Percentiles rank a stretch among this genome's conserved stretches.
phyloP scores from a whole-genome alignment of 2,113 vertebrate genomes.

The Emydocephalus ijimae region DNA sequence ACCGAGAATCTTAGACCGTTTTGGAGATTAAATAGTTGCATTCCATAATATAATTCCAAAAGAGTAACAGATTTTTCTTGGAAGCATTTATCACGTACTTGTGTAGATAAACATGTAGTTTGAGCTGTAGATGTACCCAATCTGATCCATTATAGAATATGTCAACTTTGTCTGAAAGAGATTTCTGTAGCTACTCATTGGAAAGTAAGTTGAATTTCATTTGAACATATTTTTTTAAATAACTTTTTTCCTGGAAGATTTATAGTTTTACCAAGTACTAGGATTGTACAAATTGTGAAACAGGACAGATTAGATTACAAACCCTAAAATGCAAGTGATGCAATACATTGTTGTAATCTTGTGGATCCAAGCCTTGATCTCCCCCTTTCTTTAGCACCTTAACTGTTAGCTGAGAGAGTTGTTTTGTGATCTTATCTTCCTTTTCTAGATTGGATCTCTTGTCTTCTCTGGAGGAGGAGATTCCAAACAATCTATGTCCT shows the following conservation, averaged over 20 bases:
- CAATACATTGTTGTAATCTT: not conserved
- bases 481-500: not conserved
- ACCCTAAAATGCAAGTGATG: too few species aligned
- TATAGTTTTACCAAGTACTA: constrained; percentile 49
- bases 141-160: not conserved
- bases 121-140: not conserved
- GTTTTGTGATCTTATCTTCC: not conserved
- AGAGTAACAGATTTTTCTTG: constrained; percentile 2
- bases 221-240: constrained; percentile 15
- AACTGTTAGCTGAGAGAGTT: not conserved
- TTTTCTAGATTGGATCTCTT: not conserved
- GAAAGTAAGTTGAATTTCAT: constrained; percentile 41
- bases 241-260: constrained; percentile 29
- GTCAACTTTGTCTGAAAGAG: not conserved
- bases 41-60: not conserved
- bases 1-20: not conserved
- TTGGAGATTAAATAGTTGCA: not conserved
- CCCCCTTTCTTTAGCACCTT: not conserved
- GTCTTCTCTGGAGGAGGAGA: not conserved
- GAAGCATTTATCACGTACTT: not conserved
- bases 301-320: not conserved
- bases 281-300: not conserved
- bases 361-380: not conserved
- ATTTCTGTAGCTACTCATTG: constrained; percentile 8
- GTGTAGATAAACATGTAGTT: not conserved